phyloP scores from a whole-genome alignment of 2,888 invertebrate species.

The Diogma glabrata region DNA sequence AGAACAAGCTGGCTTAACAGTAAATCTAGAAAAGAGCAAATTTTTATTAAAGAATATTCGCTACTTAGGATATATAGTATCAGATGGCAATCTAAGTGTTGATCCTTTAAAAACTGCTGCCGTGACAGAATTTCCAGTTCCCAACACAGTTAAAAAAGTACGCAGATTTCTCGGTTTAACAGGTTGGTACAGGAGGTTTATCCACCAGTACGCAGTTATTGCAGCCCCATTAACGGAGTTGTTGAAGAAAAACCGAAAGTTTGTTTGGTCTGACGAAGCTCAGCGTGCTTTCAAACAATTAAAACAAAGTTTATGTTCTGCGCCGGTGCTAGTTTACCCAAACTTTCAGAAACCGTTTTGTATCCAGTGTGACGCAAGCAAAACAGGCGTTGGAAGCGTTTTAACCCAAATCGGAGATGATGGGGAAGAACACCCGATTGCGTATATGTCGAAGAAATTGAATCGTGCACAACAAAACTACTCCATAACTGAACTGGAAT shows the following conservation, averaged over 20 bases:
- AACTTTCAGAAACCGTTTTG: no score
- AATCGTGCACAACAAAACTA: no score
- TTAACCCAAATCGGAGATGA: no score
- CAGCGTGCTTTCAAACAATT: conserved; percentile 10
- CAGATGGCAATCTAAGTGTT: conserved; percentile 6
- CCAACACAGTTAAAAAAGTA: conserved; percentile 15
- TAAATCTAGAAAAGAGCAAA: background rate
- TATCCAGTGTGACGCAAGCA: no score
- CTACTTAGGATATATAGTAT: conserved; percentile 9
- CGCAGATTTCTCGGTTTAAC: conserved; percentile 18
- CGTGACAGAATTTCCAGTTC: conserved; percentile 17
- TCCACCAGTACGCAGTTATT: background rate
- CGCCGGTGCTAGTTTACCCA: background rate
- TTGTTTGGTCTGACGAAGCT: background rate
- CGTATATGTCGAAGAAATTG: no score
- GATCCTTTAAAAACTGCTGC: background rate
- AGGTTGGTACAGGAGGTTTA: conserved; percentile 17
- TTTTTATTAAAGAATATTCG: background rate
- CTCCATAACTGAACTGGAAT: no score
- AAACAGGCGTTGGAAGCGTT: no score
- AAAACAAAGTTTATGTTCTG: background rate
- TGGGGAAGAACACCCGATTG: no score
- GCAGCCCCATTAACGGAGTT: conserved; percentile 13
- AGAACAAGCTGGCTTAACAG: background rate
- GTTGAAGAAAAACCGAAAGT: no score